phyloP scores from a whole-genome alignment of 2,113 vertebrate species.

The Dermatemys mawii region DNA sequence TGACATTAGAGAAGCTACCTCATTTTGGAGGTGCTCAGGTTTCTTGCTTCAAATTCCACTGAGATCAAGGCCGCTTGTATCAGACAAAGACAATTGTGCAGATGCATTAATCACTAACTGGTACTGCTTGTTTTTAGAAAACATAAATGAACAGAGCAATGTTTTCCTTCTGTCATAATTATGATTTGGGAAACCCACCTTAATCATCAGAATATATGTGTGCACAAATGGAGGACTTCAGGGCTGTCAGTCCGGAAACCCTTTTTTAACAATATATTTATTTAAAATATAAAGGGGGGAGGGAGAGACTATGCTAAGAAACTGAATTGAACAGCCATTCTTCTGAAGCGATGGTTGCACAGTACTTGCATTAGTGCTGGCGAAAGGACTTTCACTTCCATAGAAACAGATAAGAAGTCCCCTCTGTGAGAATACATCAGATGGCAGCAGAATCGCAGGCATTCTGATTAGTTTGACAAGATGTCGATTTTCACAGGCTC shows the following conservation, averaged over 20 bases:
- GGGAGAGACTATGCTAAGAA: neutral
- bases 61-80: neutral
- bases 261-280: neutral
- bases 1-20: neutral
- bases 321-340: neutral
- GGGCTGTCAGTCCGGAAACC: neutral
- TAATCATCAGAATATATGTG: neutral
- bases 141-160: neutral
- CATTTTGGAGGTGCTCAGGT: neutral
- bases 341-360: neutral
- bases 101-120: conserved; percentile 2
- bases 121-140: conserved; percentile 25
- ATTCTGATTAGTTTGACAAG: conserved; percentile 28
- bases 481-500: conserved; percentile 42
- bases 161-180: neutral
- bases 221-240: neutral
- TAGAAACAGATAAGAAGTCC: neutral
- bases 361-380: neutral
- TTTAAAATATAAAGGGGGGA: neutral
- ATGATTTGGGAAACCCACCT: neutral
- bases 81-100: neutral
- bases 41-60: conserved; percentile 13
- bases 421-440: neutral
- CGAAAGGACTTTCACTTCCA: neutral
- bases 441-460: conserved; percentile 26